These are phyloP conservation scores for Arrhamphus sclerolepis DNA, from an alignment of 2,797 vertebrate species.

Conservation along the genomic window DNA sequence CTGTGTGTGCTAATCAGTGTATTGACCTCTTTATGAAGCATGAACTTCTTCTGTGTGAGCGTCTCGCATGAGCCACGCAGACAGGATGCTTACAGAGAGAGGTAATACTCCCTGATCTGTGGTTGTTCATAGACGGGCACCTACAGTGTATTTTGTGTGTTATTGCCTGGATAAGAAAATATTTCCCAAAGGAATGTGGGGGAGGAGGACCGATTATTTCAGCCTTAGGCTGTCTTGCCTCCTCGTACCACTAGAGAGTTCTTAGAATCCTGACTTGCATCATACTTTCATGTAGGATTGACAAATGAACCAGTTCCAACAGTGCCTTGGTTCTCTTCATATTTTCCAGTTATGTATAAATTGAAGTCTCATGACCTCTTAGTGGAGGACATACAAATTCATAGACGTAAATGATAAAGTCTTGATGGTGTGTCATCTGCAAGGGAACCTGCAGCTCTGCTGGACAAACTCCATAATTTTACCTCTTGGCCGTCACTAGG, in stretches of 20 bases:
- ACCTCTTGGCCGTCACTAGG: slow-evolving; percentile 34
- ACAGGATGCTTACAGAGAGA: slow-evolving; percentile 70
- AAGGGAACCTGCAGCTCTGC: slow-evolving; percentile 42
- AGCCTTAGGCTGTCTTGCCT: slow-evolving; percentile 40
- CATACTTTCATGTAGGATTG: slow-evolving; percentile 39
- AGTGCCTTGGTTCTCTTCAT: slow-evolving; percentile 38
- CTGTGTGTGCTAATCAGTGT: slow-evolving; percentile 73
- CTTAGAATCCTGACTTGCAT: slow-evolving; percentile 45
- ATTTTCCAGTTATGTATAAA: slow-evolving; percentile 17
- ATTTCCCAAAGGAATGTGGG: slow-evolving; percentile 55
- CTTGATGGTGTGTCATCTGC: not conserved
- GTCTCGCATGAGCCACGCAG: slow-evolving; percentile 59
- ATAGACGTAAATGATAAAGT: slow-evolving; percentile 1
- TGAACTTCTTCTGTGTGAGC: slow-evolving; percentile 68
- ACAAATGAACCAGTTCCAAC: slow-evolving; percentile 41
- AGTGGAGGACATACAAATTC: slow-evolving; percentile 12
- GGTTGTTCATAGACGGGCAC: slow-evolving; percentile 43
- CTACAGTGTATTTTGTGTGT: slow-evolving; percentile 25
- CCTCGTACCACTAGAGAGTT: slow-evolving; percentile 35
- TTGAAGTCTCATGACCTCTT: slow-evolving; percentile 6
- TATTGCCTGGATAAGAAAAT: slow-evolving; percentile 44
- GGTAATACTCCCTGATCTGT: slow-evolving; percentile 69
- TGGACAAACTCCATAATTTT: slow-evolving; percentile 41
- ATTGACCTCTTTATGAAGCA: slow-evolving; percentile 78
- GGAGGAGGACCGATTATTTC: slow-evolving; percentile 44